These are phyloP conservation scores for Cheirogaleus major DNA, from an alignment of 2,797 vertebrate genomes.

Conservation along the genomic window DNA sequence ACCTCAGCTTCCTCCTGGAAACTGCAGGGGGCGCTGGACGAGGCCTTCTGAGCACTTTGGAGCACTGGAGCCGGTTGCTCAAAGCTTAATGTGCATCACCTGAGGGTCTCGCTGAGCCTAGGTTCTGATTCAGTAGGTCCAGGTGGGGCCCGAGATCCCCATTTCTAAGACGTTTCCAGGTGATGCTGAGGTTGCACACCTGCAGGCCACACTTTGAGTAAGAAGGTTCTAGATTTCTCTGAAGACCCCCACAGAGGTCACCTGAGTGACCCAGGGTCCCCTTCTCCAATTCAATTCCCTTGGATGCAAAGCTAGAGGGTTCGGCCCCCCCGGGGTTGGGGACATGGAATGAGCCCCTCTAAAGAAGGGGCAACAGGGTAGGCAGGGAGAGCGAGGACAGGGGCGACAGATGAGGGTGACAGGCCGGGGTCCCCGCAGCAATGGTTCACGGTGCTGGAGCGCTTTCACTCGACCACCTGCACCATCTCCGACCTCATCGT, in stretches of 20 bases:
- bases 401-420: background rate
- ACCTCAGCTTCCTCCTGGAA: background rate
- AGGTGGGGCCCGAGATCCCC: background rate
- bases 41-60: background rate
- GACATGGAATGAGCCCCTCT: background rate
- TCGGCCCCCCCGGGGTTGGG: background rate
- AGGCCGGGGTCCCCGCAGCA: constrained; percentile 84
- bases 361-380: background rate
- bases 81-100: background rate
- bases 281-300: background rate
- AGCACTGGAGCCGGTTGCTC: background rate
- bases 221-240: background rate
- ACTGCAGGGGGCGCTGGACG: background rate
- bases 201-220: background rate
- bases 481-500: constrained; percentile 96
- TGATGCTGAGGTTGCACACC: background rate
- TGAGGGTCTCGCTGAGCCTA: background rate
- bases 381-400: fast-evolving
- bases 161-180: background rate
- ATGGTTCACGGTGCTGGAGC: constrained; percentile 95
- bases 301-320: background rate
- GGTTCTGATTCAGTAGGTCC: background rate
- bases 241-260: background rate
- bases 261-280: background rate
- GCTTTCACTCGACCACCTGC: constrained; percentile 91